Evolutionary conservation across 2,113 vertebrate species (phyloP).

Genomic region (Balaenoptera acutorostrata): DNA sequence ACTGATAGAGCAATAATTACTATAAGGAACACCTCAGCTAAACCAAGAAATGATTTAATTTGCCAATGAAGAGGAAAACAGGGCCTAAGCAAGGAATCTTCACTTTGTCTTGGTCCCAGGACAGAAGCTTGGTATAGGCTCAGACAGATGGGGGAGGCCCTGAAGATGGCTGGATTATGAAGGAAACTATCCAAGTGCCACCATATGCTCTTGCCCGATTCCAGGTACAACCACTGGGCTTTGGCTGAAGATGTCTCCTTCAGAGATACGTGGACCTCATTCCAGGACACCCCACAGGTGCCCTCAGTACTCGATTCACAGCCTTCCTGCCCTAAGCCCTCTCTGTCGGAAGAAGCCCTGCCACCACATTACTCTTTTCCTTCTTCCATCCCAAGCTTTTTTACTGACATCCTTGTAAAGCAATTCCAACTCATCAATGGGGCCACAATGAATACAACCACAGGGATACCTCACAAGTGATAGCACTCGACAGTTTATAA

Average conservation of each 20-base stretch:
- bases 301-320: background rate
- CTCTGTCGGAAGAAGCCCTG: background rate
- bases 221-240: background rate
- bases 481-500: background rate
- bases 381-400: background rate
- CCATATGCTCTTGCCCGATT: background rate
- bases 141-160: background rate
- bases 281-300: fast-evolving
- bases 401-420: background rate
- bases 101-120: background rate
- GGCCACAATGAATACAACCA: background rate
- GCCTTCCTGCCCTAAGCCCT: background rate
- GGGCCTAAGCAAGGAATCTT: background rate
- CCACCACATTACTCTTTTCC: background rate
- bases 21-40: background rate
- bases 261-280: background rate
- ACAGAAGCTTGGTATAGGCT: background rate
- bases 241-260: background rate
- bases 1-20: conserved; percentile 50
- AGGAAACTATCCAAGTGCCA: background rate
- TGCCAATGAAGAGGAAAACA: background rate
- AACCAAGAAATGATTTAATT: background rate
- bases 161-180: background rate
- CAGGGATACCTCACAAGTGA: background rate
- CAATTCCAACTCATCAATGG: background rate